Evolutionary conservation across 1,140 invertebrate species (phyloP).

Genomic region (Aphelenchoides fujianensis): DNA sequence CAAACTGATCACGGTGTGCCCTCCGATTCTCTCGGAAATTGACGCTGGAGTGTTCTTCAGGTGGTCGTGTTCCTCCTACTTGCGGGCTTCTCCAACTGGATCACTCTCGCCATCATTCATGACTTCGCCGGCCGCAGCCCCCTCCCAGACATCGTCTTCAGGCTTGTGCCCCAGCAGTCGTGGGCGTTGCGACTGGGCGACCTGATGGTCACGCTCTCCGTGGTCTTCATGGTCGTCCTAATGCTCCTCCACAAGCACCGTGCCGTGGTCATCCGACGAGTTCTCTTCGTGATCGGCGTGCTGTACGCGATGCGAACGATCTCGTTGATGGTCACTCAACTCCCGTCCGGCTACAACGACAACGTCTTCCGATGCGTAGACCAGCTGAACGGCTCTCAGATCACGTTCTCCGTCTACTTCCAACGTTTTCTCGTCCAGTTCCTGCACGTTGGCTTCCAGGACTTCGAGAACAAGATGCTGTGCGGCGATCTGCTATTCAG

Average conservation of each 20-base stretch:
- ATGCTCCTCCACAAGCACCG: slow-evolving; percentile 57
- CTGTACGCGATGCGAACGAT: slow-evolving; percentile 50
- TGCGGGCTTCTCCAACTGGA: slow-evolving; percentile 58
- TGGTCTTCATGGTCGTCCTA: slow-evolving; percentile 40
- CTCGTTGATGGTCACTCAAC: slow-evolving; percentile 41
- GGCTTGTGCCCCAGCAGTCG: slow-evolving; percentile 50
- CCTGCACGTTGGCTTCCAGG: slow-evolving; percentile 45
- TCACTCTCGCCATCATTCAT: slow-evolving; percentile 57
- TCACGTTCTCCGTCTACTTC: slow-evolving; percentile 32
- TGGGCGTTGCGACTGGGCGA: slow-evolving; percentile 56
- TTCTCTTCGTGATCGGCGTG: slow-evolving; percentile 50
- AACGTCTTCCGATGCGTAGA: slow-evolving; percentile 28
- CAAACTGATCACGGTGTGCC: slow-evolving; percentile 29
- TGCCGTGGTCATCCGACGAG: slow-evolving; percentile 40
- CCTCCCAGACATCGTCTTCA: slow-evolving; percentile 55
- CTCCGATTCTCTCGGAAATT: too few relatives aligned
- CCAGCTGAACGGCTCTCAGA: slow-evolving; percentile 26
- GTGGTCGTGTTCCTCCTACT: slow-evolving; percentile 41
- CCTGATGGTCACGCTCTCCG: slow-evolving; percentile 49
- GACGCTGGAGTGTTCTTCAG: too few relatives aligned
- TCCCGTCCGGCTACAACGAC: slow-evolving; percentile 43
- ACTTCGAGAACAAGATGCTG: slow-evolving; percentile 53
- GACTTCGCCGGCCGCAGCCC: slow-evolving; percentile 57
- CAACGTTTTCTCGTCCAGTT: slow-evolving; percentile 37
- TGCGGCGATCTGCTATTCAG: slow-evolving; percentile 59